Evolutionary conservation across 2,113 vertebrate genomes (phyloP), one percentile per base, ranked within the genome.

Genomic region (Leptobrachium leishanense): DNA sequence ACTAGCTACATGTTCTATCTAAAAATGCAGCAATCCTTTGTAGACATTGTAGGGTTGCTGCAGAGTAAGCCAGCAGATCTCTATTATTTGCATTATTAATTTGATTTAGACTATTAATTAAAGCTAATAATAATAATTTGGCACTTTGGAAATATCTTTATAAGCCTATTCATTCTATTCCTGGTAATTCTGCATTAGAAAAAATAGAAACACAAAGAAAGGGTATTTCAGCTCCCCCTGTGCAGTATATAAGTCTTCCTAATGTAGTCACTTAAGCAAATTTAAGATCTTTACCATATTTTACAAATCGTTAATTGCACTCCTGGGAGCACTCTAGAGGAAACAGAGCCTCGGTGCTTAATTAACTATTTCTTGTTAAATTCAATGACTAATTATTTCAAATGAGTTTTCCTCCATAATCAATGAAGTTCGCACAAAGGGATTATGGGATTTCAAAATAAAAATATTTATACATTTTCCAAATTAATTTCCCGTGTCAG

Each of bases 291-390:
- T 8, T 63, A 55, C 31, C 57, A 62, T 43, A 50, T 41, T 13
- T 63, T 59, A 73, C 40, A 57, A 44, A 67, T 79, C 41, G 40
- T 66, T 80, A 80, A 80, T 73, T 80, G 71, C n/a, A 12, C 77
- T 68, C 70, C 15, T 6, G 77, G 71, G 77, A 79, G 6, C n/a
- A 13, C 6, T 54, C 5, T 7, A 12, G 46, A 72, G 59, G 63
- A 80, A 73, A 44, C 46, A 15, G 46, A 12, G 12, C 42, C 6
- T 66, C 53, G 62, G 43, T 73, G 43, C 70, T 67, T 80, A 80
- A 74, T 80, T 73, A 80, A 73, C 77, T 64, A 80, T 73, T 80
- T 80, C 12, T 67, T 80, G 54, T 68, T 67, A 55, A 66, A 73
- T 13, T 39, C 40, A 2, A 6, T n/a, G 63, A 43, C 70, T 80